phyloP scores from a whole-genome alignment of 2,888 invertebrate genomes.

The Lasioglossum oenotherae region DNA sequence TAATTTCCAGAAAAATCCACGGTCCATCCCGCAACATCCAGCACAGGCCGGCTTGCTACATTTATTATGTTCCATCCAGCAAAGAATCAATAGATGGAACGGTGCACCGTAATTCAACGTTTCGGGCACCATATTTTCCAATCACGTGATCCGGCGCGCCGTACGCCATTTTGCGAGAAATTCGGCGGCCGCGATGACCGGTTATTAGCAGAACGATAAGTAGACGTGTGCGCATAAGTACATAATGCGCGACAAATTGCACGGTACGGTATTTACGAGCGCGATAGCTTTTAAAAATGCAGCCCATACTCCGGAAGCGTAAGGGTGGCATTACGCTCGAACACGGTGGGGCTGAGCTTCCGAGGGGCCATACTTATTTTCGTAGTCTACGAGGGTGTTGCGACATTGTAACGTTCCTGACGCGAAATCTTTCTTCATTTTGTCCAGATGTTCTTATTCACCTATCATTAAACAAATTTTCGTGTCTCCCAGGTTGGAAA shows the following conservation, averaged over 20 bases:
- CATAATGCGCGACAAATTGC: slow-evolving; percentile 55
- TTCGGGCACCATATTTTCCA: neutral
- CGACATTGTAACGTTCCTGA: slow-evolving; percentile 37
- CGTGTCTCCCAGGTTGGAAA: too few relatives aligned
- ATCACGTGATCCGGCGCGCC: neutral
- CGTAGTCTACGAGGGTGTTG: slow-evolving; percentile 21
- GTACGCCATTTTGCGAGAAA: slow-evolving; percentile 17
- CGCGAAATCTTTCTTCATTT: slow-evolving; percentile 30
- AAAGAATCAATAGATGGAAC: neutral
- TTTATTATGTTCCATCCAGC: neutral
- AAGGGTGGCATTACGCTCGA: slow-evolving; percentile 51
- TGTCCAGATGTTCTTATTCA: neutral
- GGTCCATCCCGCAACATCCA: neutral
- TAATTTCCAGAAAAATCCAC: neutral
- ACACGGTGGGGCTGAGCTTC: slow-evolving; percentile 18
- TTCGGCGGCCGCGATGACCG: slow-evolving; percentile 7
- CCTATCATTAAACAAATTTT: too few relatives aligned
- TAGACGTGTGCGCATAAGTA: slow-evolving; percentile 18
- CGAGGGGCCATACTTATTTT: slow-evolving; percentile 25
- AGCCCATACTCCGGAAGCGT: slow-evolving; percentile 28
- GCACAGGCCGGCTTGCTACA: neutral
- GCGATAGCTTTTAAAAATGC: slow-evolving; percentile 53
- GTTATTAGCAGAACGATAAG: slow-evolving; percentile 21
- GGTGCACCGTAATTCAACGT: slow-evolving; percentile 8
- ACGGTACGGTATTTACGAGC: slow-evolving; percentile 16